Evolutionary conservation across 2,113 vertebrate species (phyloP).

Genomic region (Eupsittula cactorum): DNA sequence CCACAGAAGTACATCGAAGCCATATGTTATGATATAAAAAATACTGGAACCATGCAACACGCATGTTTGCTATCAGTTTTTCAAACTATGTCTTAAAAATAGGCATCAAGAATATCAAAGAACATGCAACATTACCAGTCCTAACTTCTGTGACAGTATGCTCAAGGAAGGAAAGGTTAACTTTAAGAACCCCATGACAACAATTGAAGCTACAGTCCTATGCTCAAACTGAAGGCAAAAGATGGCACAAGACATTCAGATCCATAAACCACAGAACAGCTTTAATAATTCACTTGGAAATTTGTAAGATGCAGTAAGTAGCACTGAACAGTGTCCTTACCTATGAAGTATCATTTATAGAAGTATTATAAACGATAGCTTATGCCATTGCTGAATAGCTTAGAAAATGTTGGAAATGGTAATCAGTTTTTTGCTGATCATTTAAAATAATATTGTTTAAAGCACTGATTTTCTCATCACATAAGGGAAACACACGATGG

Average conservation of each 20-base stretch:
- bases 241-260: not conserved
- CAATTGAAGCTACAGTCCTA: not conserved
- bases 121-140: not conserved
- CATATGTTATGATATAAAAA: not conserved
- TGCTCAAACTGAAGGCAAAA: not conserved
- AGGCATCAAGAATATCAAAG: not conserved
- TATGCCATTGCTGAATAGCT: not conserved
- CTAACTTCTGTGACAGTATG: not conserved
- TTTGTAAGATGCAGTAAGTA: not conserved
- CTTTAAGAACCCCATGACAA: not conserved
- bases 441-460: not conserved
- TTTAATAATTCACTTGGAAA: not conserved
- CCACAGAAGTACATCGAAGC: not conserved
- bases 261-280: not conserved
- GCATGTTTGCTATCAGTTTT: not conserved
- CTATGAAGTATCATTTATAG: not conserved
- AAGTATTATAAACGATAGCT: not conserved
- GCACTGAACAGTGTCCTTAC: not conserved
- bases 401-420: not conserved
- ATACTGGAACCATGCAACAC: not conserved
- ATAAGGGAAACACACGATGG: rapidly evolving
- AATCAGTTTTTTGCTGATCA: not conserved
- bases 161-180: not conserved
- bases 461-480: not conserved
- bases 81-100: not conserved